These are phyloP conservation scores for Phoenicopterus ruber DNA, from an alignment of 2,113 vertebrate genomes.

Conservation along the genomic window DNA sequence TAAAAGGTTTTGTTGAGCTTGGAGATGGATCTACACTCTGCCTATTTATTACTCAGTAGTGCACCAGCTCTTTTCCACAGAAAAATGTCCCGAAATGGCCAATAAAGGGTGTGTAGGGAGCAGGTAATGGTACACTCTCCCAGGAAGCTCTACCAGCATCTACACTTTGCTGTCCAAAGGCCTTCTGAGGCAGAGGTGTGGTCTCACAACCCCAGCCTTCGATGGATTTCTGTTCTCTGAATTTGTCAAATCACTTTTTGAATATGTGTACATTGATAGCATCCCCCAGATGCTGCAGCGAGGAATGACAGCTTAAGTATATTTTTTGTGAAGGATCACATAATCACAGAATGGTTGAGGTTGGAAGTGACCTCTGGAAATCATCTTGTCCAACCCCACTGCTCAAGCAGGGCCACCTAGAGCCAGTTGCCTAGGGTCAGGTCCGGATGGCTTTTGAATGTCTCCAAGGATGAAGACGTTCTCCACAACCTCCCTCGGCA, in stretches of 20 bases:
- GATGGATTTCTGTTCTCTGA: background rate
- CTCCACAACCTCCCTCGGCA: background rate
- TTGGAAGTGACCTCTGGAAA: background rate
- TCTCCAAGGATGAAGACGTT: background rate
- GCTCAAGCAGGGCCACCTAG: background rate
- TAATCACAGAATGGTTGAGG: background rate
- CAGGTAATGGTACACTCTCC: background rate
- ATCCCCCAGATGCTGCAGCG: background rate
- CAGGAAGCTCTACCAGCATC: background rate
- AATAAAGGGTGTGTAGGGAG: background rate
- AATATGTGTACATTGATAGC: background rate
- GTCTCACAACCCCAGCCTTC: background rate
- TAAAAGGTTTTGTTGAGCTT: background rate
- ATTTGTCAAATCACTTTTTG: background rate
- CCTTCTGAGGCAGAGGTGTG: background rate
- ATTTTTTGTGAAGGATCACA: background rate
- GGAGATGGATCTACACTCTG: background rate
- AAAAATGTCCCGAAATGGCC: background rate
- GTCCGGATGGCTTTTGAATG: background rate
- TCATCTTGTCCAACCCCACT: background rate
- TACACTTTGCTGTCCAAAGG: background rate
- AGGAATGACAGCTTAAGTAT: background rate
- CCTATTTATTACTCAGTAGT: background rate
- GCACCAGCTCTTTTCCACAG: background rate
- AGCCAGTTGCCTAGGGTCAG: background rate